Conservation (phyloP, 2,888 invertebrate genomes). For the Eupithecia tripunctaria region DNA sequence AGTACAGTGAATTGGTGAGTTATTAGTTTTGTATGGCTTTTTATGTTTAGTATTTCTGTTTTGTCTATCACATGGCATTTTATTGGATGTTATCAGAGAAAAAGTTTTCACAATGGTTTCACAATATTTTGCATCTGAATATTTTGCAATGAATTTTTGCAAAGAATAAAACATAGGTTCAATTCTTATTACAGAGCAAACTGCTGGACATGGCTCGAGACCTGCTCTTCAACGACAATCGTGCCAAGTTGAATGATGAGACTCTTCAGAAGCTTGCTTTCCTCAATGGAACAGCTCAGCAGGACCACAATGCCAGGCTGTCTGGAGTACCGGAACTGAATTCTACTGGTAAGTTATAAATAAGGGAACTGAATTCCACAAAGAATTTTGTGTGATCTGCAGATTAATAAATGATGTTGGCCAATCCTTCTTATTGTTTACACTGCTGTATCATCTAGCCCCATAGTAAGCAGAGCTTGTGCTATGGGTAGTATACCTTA, state of each 20-base stretch:
- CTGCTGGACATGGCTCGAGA: slow-evolving; percentile 90
- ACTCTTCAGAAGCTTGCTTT: slow-evolving; percentile 92
- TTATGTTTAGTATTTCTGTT: background rate
- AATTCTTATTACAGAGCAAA: slow-evolving; percentile 82
- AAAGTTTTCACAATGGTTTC: background rate
- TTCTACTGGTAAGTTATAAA: slow-evolving; percentile 86
- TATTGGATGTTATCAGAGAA: background rate
- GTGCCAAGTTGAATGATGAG: slow-evolving; percentile 89
- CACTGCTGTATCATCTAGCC: too few species aligned
- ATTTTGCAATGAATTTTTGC: too few species aligned
- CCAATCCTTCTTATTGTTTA: too few species aligned
- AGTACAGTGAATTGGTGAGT: slow-evolving; percentile 88
- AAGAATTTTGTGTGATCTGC: background rate
- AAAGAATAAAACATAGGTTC: background rate
- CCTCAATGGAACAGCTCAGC: slow-evolving; percentile 87
- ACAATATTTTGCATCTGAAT: too few species aligned
- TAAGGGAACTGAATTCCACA: background rate
- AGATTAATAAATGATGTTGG: too few species aligned
- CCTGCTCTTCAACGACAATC: slow-evolving; percentile 88
- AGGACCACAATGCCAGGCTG: slow-evolving; percentile 82
- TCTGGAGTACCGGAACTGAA: slow-evolving; percentile 89
- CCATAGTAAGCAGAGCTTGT: too few species aligned
- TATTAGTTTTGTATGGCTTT: background rate
- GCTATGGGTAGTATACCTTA: too few species aligned
- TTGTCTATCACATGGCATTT: background rate